Conservation (phyloP, 2,113 vertebrate species). For the Neolamprologus toae region DNA sequence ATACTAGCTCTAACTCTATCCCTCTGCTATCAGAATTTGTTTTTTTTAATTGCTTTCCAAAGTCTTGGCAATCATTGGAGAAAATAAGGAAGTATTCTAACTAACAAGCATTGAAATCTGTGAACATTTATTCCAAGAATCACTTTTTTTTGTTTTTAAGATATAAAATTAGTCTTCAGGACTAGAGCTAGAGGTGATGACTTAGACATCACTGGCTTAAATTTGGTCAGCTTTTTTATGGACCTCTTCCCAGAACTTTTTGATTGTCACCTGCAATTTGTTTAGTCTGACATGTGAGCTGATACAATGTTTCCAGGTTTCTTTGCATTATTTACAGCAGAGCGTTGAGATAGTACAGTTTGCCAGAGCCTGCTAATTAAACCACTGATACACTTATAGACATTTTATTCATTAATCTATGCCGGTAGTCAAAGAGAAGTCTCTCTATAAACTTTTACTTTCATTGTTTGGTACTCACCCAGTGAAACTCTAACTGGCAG, state of each 20-base stretch:
- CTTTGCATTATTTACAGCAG: background rate
- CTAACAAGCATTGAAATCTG: background rate
- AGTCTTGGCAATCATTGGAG: background rate
- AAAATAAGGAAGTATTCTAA: background rate
- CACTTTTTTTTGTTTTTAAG: background rate
- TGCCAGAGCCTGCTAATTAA: background rate
- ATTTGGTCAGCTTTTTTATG: background rate
- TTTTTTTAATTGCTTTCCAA: background rate
- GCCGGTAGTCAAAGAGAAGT: background rate
- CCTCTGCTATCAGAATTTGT: background rate
- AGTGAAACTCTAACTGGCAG: slow-evolving; percentile 82
- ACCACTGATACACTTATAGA: background rate
- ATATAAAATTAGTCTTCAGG: background rate
- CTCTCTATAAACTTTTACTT: background rate
- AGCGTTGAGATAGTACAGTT: background rate
- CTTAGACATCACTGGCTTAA: background rate
- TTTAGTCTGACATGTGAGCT: background rate
- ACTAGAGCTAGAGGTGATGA: background rate
- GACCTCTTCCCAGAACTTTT: background rate
- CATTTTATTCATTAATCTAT: background rate
- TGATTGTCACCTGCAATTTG: background rate
- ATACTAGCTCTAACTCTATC: background rate
- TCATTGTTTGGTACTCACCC: slow-evolving; percentile 72
- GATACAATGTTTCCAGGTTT: background rate
- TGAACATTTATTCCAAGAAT: background rate